Percentiles rank a stretch among this genome's conserved stretches.
These are phyloP conservation scores for Eclectus roratus DNA, from an alignment of 2,113 vertebrate species.

Conservation along the genomic window DNA sequence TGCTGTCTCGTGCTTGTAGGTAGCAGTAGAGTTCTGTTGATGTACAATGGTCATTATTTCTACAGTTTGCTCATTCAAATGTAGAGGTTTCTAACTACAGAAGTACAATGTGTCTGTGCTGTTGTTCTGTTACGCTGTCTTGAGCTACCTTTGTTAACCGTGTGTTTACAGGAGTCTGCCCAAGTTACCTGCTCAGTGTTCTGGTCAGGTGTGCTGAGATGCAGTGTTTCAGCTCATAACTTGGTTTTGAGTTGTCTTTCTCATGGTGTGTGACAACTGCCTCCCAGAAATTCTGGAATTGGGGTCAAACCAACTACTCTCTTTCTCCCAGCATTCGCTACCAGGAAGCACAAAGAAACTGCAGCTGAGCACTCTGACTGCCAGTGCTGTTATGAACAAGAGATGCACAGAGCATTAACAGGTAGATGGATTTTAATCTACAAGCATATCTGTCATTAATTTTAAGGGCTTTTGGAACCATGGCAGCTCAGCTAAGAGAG, in stretches of 20 bases:
- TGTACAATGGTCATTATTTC: not conserved
- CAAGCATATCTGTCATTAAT: not conserved
- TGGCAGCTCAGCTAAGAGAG: not conserved
- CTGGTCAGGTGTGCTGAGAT: not conserved
- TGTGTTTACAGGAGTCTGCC: not conserved
- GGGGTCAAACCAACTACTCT: not conserved
- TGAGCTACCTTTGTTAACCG: not conserved
- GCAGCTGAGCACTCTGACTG: not conserved
- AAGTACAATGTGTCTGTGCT: not conserved
- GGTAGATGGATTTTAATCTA: conserved; percentile 5
- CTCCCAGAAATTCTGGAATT: not conserved
- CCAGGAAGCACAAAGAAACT: not conserved
- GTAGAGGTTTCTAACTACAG: not conserved
- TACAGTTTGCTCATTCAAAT: not conserved
- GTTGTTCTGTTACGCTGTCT: not conserved
- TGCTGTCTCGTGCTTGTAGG: not conserved
- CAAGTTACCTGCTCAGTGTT: not conserved
- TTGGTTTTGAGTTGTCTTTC: not conserved
- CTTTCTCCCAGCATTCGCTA: not conserved
- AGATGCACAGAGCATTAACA: not conserved
- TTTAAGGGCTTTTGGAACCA: not conserved
- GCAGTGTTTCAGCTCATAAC: not conserved
- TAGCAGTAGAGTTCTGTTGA: not conserved
- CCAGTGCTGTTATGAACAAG: not conserved
- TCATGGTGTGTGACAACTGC: not conserved